Evolutionary conservation across 2,797 vertebrate species (phyloP).

Genomic region (Botia almorhae): DNA sequence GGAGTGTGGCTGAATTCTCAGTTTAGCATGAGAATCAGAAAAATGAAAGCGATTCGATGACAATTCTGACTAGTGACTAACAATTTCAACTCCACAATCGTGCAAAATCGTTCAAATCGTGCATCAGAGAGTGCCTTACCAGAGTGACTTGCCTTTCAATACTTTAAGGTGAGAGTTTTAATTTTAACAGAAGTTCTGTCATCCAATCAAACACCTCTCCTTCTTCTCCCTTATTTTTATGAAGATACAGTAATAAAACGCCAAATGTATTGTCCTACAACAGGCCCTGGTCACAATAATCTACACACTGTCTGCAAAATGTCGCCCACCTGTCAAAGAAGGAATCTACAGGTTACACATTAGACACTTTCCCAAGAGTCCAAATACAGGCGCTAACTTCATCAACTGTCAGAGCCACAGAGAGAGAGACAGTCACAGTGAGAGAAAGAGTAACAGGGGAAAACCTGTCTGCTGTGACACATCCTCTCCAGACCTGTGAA

Average conservation of each 20-base stretch:
- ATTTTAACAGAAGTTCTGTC: background rate
- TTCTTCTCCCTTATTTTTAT: background rate
- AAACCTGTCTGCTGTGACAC: slow-evolving; percentile 67
- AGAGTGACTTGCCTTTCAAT: no score
- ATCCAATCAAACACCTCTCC: background rate
- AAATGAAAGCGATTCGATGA: slow-evolving; percentile 21
- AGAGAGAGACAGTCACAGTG: slow-evolving; percentile 36
- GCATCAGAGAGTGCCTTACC: slow-evolving; percentile 4
- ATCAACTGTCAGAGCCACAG: slow-evolving; percentile 32
- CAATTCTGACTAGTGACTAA: background rate
- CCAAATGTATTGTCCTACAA: background rate
- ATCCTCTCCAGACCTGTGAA: slow-evolving; percentile 64
- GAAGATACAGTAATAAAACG: background rate
- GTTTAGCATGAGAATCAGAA: background rate
- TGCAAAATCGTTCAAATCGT: background rate
- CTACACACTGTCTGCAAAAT: background rate
- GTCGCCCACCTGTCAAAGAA: slow-evolving; percentile 26
- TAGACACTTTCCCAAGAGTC: background rate
- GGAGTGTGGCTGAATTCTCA: background rate
- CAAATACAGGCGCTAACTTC: slow-evolving; percentile 17
- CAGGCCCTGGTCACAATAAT: background rate
- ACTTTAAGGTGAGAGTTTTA: background rate
- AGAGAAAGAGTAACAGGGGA: slow-evolving; percentile 60
- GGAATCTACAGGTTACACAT: slow-evolving; percentile 13
- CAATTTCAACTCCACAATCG: background rate